Evolutionary conservation across 2,797 vertebrate species (phyloP).

Genomic region (Todus mexicanus): DNA sequence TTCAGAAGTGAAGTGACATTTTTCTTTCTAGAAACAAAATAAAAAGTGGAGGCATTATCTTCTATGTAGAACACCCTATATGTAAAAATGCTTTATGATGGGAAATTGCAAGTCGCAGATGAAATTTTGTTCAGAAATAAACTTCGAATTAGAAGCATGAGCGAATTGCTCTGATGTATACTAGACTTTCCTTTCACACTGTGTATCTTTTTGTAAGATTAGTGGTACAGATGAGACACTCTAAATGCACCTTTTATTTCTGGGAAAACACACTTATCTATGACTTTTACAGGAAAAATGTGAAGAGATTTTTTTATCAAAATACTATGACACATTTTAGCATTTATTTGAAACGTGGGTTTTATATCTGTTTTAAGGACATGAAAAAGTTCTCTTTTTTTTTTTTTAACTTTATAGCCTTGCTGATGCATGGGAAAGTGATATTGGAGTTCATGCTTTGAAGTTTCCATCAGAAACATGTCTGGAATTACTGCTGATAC

Average conservation of each 20-base stretch:
- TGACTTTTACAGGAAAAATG: neutral
- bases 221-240: neutral
- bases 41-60: neutral
- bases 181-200: neutral
- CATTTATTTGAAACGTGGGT: neutral
- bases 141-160: neutral
- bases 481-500: constrained; percentile 83
- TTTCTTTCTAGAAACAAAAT: neutral
- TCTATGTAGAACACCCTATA: neutral
- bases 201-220: neutral
- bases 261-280: neutral
- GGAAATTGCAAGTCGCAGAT: neutral
- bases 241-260: neutral
- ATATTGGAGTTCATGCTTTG: constrained; percentile 85
- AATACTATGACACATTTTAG: neutral
- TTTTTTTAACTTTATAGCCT: constrained; percentile 72
- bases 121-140: neutral
- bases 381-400: neutral
- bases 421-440: constrained; percentile 84
- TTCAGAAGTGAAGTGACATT: neutral
- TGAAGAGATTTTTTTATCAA: neutral
- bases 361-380: neutral
- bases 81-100: neutral
- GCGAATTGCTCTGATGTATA: neutral
- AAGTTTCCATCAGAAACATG: constrained; percentile 86